Evolutionary conservation across 1,140 invertebrate species (phyloP).

Genomic region (Bombus balteatus): DNA sequence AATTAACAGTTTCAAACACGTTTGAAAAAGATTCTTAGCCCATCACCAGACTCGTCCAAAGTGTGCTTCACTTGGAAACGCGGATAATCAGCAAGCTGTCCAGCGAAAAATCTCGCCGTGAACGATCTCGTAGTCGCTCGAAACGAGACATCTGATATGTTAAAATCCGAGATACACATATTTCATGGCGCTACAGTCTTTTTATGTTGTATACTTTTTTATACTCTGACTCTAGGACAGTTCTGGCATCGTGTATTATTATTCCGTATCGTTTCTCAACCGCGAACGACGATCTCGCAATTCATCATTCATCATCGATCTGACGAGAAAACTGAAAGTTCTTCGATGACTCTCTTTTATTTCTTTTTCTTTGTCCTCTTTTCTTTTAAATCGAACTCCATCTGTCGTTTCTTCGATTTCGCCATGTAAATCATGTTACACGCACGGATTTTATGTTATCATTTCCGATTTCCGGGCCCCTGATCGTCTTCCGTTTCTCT

Average conservation of each 20-base stretch:
- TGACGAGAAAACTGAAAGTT: conserved; percentile 13
- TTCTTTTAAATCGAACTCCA: conserved; percentile 8
- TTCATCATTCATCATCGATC: conserved; percentile 11
- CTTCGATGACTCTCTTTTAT: background rate
- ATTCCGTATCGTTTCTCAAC: background rate
- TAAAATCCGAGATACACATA: conserved; percentile 58
- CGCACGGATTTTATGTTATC: conserved; percentile 51
- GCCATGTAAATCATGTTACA: background rate
- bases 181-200: conserved; percentile 51
- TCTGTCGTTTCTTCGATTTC: background rate
- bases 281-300: conserved; percentile 39
- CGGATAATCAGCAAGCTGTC: background rate
- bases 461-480: conserved; percentile 78
- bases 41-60: conserved; percentile 14
- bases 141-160: conserved; percentile 66
- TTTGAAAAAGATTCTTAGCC: background rate
- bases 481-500: conserved; percentile 36
- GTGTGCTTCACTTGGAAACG: background rate
- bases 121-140: conserved; percentile 40
- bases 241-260: background rate
- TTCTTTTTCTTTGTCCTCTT: background rate
- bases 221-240: conserved; percentile 20
- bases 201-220: conserved; percentile 39
- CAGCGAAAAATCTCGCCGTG: conserved; percentile 37
- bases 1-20: background rate